Evolutionary conservation across 2,113 vertebrate genomes (phyloP).

Genomic region (Anthoscopus minutus): DNA sequence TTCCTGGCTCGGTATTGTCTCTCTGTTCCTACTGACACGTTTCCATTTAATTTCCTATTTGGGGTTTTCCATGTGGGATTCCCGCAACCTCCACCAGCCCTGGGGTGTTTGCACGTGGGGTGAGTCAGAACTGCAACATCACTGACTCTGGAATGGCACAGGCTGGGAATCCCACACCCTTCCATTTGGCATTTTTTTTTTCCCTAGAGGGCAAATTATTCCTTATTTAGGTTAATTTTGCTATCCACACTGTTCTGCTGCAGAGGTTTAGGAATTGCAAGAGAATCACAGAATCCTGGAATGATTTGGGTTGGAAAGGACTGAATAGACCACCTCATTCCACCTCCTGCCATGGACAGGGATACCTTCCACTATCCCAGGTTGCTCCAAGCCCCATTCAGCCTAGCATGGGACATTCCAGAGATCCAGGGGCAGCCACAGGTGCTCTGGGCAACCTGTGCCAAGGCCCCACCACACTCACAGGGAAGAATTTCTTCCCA

Average conservation of each 20-base stretch:
- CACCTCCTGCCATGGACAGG: no score
- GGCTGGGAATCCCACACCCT: neutral
- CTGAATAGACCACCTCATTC: neutral
- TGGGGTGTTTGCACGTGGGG: neutral
- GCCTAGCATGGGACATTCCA: neutral
- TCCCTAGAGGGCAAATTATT: constrained; percentile 17
- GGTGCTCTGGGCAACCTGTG: neutral
- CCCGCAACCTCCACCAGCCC: neutral
- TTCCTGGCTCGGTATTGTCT: neutral
- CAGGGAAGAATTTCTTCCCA: neutral
- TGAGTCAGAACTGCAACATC: neutral
- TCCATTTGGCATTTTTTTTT: neutral
- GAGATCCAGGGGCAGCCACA: neutral
- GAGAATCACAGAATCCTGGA: neutral
- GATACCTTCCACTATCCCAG: neutral
- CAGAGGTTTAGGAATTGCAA: neutral
- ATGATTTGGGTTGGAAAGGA: neutral
- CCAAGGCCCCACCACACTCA: no score
- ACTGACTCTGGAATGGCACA: neutral
- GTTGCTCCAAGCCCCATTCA: neutral
- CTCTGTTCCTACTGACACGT: neutral
- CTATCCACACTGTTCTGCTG: neutral
- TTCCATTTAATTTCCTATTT: rapidly evolving
- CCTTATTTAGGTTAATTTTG: neutral
- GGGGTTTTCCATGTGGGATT: neutral